A percentile compares a stretch with the other conserved stretches of the same genome.
Evolutionary conservation across 2,888 invertebrate species (phyloP).

Genomic region (Hemicrepidius hirtus): DNA sequence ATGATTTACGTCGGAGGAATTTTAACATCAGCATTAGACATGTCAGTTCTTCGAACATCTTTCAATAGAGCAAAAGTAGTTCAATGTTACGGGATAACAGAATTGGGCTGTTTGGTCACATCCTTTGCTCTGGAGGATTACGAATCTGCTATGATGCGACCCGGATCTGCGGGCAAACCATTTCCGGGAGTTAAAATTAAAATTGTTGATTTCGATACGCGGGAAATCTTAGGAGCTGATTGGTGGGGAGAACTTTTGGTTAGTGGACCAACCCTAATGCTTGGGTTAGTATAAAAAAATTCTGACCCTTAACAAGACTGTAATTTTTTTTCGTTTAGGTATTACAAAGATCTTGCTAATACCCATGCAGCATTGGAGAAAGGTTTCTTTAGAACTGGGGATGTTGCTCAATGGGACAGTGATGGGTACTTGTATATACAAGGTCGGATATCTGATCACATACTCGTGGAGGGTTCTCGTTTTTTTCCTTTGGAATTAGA

Average conservation of each 20-base stretch:
- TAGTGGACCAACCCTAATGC: constrained; percentile 63
- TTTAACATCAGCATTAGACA: constrained; percentile 59
- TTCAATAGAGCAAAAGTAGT: constrained; percentile 61
- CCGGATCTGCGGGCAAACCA: constrained; percentile 61
- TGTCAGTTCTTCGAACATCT: constrained; percentile 56
- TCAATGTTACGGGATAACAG: constrained; percentile 62
- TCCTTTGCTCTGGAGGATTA: constrained; percentile 56
- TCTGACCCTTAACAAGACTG: no score
- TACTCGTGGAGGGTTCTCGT: constrained; percentile 52
- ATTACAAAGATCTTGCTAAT: constrained; percentile 61
- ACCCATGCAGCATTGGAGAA: constrained; percentile 58
- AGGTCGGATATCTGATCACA: constrained; percentile 63
- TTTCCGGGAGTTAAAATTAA: constrained; percentile 61
- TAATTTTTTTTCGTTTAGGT: constrained; percentile 56
- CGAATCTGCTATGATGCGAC: constrained; percentile 53
- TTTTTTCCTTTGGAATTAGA: constrained; percentile 61
- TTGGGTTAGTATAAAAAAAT: constrained; percentile 65
- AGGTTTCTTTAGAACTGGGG: constrained; percentile 66
- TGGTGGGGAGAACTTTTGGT: constrained; percentile 64
- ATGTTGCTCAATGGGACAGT: constrained; percentile 63
- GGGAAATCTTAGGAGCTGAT: constrained; percentile 57
- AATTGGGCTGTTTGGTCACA: constrained; percentile 62
- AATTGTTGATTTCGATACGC: constrained; percentile 61
- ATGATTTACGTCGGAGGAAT: constrained; percentile 61
- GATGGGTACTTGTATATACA: constrained; percentile 64